Conservation (phyloP, 1,140 invertebrate genomes). For the Drosophila ambigua region DNA sequence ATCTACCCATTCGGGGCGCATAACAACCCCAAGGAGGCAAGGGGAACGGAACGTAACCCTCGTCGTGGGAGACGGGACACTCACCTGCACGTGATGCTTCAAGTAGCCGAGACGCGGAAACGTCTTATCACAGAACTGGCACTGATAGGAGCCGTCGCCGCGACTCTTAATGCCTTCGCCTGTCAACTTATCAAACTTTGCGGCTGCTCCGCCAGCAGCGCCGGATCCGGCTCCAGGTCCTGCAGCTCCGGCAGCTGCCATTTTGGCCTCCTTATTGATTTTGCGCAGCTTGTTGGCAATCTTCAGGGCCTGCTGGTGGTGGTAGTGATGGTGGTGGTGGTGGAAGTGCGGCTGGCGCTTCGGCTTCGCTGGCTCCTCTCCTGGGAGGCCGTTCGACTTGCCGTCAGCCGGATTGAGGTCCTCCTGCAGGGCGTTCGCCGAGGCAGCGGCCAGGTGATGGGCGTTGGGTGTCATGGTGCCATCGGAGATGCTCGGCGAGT, state of each 20-base stretch:
- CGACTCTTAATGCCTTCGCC: constrained; percentile 78
- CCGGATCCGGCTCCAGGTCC: constrained; percentile 3
- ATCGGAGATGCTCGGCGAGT: constrained; percentile 82
- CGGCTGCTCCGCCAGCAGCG: constrained; percentile 30
- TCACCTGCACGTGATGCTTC: constrained; percentile 97
- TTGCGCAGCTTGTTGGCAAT: constrained; percentile 80
- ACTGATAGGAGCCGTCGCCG: constrained; percentile 89
- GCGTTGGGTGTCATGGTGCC: constrained; percentile 81
- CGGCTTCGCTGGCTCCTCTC: constrained; percentile 36
- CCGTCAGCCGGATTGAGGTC: constrained; percentile 21
- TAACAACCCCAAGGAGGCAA: constrained; percentile 24
- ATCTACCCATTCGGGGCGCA: constrained; percentile 15
- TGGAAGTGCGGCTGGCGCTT: constrained; percentile 57
- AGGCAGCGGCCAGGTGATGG: constrained; percentile 33
- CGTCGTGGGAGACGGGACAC: constrained; percentile 19
- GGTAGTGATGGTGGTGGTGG: constrained; percentile 76
- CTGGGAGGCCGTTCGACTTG: constrained; percentile 39
- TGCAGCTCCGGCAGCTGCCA: constrained; percentile 28
- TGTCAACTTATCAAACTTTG: constrained; percentile 84
- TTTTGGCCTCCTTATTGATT: constrained; percentile 80
- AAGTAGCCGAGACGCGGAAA: constrained; percentile 94
- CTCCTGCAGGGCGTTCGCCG: constrained; percentile 19
- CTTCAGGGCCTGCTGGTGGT: constrained; percentile 75
- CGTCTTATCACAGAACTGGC: constrained; percentile 95
- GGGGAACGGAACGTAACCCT: constrained; percentile 3